Conservation (phyloP, 2,888 invertebrate genomes). For the Idaea dimidiata region DNA sequence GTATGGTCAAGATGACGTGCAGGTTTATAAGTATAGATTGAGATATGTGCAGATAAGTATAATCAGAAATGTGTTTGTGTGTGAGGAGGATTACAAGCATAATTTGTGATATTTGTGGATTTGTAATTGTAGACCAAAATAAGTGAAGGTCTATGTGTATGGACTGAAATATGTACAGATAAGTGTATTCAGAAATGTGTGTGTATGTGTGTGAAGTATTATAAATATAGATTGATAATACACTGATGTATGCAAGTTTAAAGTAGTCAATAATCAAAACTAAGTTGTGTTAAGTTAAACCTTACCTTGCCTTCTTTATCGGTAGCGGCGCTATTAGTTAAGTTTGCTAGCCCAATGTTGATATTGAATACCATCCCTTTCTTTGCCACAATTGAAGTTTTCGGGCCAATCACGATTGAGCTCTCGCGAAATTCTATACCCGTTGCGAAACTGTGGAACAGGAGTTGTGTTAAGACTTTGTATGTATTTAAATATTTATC, state of each 20-base stretch:
- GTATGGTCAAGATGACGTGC: not conserved
- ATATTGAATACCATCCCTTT: constrained; percentile 99
- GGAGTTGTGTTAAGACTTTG: not conserved
- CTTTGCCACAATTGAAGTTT: constrained; percentile 88
- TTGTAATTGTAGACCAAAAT: too few species aligned
- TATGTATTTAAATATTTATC: not conserved
- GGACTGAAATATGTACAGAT: too few species aligned
- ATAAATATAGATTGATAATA: not conserved
- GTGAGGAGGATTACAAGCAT: not conserved
- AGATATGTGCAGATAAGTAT: too few species aligned
- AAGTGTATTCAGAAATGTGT: too few species aligned
- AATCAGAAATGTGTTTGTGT: too few species aligned
- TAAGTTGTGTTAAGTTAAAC: not conserved
- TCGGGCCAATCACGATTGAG: constrained; percentile 94
- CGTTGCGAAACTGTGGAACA: constrained; percentile 89
- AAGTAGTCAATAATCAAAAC: not conserved
- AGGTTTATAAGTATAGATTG: not conserved
- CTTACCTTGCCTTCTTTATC: constrained; percentile 91
- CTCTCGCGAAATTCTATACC: constrained; percentile 99
- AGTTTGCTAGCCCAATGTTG: constrained; percentile 93
- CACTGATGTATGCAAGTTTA: not conserved
- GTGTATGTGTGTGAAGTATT: too few species aligned
- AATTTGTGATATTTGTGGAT: too few species aligned
- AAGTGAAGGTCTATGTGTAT: too few species aligned
- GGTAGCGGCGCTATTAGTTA: constrained; percentile 89